Evolutionary conservation across 2,888 invertebrate genomes (phyloP), one percentile per base, ranked within the genome.

Genomic region (Trissonchulus latispiculum): DNA sequence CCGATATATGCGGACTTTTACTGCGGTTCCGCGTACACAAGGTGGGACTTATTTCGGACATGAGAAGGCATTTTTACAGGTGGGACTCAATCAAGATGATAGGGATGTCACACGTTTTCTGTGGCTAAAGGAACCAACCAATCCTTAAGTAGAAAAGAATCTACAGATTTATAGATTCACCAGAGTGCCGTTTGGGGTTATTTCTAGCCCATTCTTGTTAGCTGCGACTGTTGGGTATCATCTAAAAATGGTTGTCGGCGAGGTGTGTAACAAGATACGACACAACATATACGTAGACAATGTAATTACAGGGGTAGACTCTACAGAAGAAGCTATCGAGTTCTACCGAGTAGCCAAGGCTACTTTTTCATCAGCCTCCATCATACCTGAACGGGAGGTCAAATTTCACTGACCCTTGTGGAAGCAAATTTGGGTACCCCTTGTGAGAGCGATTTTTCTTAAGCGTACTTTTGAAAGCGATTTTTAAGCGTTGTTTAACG

Each of bases 51-150:
- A n/a, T n/a, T n/a, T n/a, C n/a, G n/a, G n/a, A n/a, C n/a, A n/a
- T 78, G 76, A 76, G 37, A 78, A 77, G 67, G 79, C 79, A 0
- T 79, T 78, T 72, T 77, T 76, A 29, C 74, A 74, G 35, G 64
- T 79, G 0, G 36, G 32, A 2, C 61, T 79, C 1, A 61, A 72
- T 1, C 36, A 70, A 31, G 32, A 71, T 33, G 76, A 75, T 59
- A 32, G 78, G n/a, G 73, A 78, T 35, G 68, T 70, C 8, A 48
- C 48, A 15, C 8, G 48, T 8, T 48, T 48, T 48, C 23, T n/a
- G n/a, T 48, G 48, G 48, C 23, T 48, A 23, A 48, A 48, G 23
- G 48, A 48, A 15, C 23, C 8, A 15, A 15, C 48, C 48, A 48
- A 48, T n/a, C 74, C 72, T 2, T 66, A 72, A 0, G 33, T 62